A percentile compares a stretch with the other conserved stretches of the same genome.
Evolutionary conservation across 2,113 vertebrate genomes (phyloP).

Genomic region (Lathamus discolor): DNA sequence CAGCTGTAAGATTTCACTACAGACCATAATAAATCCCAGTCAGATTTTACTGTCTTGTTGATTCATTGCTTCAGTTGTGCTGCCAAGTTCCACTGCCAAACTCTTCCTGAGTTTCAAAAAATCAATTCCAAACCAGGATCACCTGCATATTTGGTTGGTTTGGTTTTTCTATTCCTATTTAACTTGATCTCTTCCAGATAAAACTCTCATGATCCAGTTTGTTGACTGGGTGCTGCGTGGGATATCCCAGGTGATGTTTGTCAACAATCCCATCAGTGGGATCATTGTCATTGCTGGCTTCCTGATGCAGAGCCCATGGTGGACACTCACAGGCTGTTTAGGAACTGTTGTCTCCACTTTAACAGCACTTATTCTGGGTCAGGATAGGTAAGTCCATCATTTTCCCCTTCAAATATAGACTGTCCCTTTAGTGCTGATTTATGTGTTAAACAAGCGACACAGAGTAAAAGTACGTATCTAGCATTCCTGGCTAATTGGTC

Average conservation of each 20-base stretch:
- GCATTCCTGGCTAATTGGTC: not conserved
- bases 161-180: not conserved
- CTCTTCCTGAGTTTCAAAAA: not conserved
- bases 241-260: conserved; percentile 94
- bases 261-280: conserved; percentile 94
- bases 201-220: conserved; percentile 86
- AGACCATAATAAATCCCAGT: conserved; percentile 45
- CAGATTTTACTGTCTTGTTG: conserved; percentile 28
- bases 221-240: conserved; percentile 93
- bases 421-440: not conserved
- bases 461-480: not conserved
- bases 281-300: conserved; percentile 84
- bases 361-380: conserved; percentile 87
- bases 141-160: not conserved
- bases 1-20: conserved; percentile 18
- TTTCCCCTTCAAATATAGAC: not conserved
- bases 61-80: not conserved
- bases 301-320: conserved; percentile 93
- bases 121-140: not conserved
- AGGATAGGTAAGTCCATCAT: conserved; percentile 81
- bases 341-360: conserved; percentile 86
- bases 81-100: conserved; percentile 19
- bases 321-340: conserved; percentile 89
- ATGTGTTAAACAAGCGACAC: accelerated
- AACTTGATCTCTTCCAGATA: conserved; percentile 75